Conservation (phyloP, 2,113 vertebrate genomes). For the Monarcha castaneiventris region DNA sequence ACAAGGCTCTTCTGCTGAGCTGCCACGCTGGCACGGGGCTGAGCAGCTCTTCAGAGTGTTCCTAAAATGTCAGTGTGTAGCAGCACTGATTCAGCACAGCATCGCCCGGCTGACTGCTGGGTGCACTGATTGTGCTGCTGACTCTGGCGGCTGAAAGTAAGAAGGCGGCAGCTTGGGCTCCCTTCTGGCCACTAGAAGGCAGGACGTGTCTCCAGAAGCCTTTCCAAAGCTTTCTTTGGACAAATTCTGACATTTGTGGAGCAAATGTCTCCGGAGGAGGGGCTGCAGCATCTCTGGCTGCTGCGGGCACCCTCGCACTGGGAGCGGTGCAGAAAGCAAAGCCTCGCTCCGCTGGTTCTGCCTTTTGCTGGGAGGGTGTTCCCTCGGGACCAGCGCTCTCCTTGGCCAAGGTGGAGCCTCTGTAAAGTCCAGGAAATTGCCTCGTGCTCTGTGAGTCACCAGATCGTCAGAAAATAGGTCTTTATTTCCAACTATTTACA, state of each 20-base stretch:
- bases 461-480: slow-evolving; percentile 21
- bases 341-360: background rate
- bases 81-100: background rate
- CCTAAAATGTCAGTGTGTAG: background rate
- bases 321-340: background rate
- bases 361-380: background rate
- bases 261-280: background rate
- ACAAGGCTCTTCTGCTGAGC: background rate
- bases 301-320: background rate
- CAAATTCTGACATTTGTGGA: background rate
- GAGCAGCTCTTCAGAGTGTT: background rate
- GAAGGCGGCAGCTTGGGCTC: background rate
- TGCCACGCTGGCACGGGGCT: background rate
- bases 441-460: slow-evolving; percentile 41
- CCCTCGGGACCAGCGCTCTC: background rate
- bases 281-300: background rate
- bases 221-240: background rate
- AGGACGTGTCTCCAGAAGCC: background rate
- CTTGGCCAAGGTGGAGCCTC: background rate
- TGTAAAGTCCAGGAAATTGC: background rate
- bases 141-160: background rate
- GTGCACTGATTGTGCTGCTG: background rate
- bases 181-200: background rate
- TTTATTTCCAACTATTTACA: slow-evolving; percentile 42
- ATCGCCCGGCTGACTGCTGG: background rate